phyloP scores from a whole-genome alignment of 1,140 invertebrate genomes.

The Antheraea pernyi region DNA sequence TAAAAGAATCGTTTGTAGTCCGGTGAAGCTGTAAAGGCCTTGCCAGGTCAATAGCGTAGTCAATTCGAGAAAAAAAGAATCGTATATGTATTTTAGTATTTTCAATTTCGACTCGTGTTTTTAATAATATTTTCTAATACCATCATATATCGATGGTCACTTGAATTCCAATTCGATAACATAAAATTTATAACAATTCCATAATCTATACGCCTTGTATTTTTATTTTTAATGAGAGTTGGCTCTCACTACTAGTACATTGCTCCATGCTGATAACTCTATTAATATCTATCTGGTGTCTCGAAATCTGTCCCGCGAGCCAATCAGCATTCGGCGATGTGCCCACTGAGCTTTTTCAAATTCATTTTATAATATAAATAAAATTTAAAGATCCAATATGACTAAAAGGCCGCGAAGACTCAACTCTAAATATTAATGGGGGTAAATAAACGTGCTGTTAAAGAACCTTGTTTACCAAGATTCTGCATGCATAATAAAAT shows the following conservation, averaged over 20 bases:
- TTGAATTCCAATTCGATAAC: not conserved
- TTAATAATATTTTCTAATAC: not conserved
- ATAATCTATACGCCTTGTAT: not conserved
- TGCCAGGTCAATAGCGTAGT: too few relatives aligned
- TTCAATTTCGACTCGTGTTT: too few relatives aligned
- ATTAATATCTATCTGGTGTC: constrained; percentile 62
- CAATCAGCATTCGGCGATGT: constrained; percentile 35
- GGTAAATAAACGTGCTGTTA: not conserved
- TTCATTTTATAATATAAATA: not conserved
- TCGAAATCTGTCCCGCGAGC: constrained; percentile 43
- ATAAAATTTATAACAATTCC: not conserved
- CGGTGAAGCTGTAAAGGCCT: too few relatives aligned
- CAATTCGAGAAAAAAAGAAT: too few relatives aligned
- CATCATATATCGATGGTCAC: not conserved
- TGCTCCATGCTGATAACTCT: constrained; percentile 69
- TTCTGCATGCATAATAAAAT: too few relatives aligned
- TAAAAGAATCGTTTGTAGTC: too few relatives aligned
- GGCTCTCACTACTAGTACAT: constrained; percentile 30
- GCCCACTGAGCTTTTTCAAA: not conserved
- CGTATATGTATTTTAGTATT: too few relatives aligned
- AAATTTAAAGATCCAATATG: not conserved
- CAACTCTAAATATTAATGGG: not conserved
- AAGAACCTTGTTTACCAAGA: not conserved
- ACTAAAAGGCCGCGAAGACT: not conserved
- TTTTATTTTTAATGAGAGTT: constrained; percentile 4